A percentile compares a stretch with the other conserved stretches of the same genome.
These are phyloP conservation scores for Anser brachyrhynchus DNA, from an alignment of 2,113 vertebrate species.

Conservation along the genomic window DNA sequence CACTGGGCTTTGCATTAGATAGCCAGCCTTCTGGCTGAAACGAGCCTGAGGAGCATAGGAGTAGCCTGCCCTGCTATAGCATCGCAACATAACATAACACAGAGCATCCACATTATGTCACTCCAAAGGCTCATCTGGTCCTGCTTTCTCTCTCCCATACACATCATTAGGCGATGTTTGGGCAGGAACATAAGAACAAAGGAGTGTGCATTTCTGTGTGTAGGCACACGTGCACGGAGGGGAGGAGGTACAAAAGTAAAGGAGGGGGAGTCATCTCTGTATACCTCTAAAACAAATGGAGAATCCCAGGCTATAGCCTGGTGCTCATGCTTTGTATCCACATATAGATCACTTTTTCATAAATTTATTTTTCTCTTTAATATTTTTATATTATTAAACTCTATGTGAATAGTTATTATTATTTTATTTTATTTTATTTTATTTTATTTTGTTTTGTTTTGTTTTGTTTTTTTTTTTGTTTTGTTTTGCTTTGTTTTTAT, in stretches of 20 bases:
- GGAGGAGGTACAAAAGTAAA: background rate
- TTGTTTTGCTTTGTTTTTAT: background rate
- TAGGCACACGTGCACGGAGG: background rate
- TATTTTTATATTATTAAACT: background rate
- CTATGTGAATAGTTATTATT: background rate
- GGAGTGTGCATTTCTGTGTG: background rate
- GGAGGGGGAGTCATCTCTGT: background rate
- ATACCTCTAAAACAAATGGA: background rate
- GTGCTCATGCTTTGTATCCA: background rate
- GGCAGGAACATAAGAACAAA: background rate
- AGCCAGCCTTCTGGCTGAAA: background rate
- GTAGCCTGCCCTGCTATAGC: background rate
- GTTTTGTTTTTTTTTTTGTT: too few relatives aligned
- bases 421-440: background rate
- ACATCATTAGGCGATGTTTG: background rate
- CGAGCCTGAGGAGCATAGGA: accelerated
- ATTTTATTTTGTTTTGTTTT: too few relatives aligned
- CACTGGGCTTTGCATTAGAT: background rate
- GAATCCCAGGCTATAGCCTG: background rate
- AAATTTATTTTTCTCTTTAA: background rate
- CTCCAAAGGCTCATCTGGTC: background rate
- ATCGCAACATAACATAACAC: background rate
- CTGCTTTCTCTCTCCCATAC: background rate
- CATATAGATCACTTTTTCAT: background rate
- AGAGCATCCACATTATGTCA: background rate